A percentile compares a stretch with the other conserved stretches of the same genome.
These are phyloP conservation scores for Plagiodera versicolora DNA, from an alignment of 2,888 invertebrate genomes.

Conservation along the genomic window DNA sequence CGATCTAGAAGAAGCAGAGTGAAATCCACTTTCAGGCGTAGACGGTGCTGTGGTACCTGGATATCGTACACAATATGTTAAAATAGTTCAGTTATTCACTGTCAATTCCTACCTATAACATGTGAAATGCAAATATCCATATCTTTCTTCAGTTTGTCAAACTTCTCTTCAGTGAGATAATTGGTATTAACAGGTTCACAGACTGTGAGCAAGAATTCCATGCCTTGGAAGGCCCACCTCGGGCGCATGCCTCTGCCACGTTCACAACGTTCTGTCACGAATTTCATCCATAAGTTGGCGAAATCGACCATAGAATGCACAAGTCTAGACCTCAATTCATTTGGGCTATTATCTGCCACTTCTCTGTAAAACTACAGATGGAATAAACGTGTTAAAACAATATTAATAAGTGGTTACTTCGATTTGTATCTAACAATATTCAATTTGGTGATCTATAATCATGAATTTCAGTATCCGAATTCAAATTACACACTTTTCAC, in stretches of 20 bases:
- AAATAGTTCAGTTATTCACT: no score
- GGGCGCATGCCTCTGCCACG: constrained; percentile 73
- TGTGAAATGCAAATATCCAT: constrained; percentile 88
- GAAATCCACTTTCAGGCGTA: constrained; percentile 52
- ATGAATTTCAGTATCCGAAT: no score
- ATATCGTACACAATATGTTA: constrained; percentile 52
- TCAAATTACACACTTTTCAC: no score
- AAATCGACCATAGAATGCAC: constrained; percentile 67
- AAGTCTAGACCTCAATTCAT: constrained; percentile 54
- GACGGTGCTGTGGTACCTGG: constrained; percentile 58
- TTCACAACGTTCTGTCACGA: constrained; percentile 83
- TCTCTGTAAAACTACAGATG: constrained; percentile 68
- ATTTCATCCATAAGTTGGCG: constrained; percentile 86
- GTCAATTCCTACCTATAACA: constrained; percentile 83
- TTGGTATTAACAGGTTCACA: constrained; percentile 83
- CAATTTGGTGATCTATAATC: no score
- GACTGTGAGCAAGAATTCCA: constrained; percentile 83
- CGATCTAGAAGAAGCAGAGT: constrained; percentile 47
- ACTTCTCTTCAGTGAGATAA: constrained; percentile 75
- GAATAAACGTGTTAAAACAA: not conserved
- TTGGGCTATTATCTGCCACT: constrained; percentile 63
- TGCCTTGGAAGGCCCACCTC: constrained; percentile 86
- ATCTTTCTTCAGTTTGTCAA: constrained; percentile 74
- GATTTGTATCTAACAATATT: not conserved
- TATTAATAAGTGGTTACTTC: not conserved